Conservation (phyloP, 2,113 vertebrate genomes). For the Fregata magnificens region DNA sequence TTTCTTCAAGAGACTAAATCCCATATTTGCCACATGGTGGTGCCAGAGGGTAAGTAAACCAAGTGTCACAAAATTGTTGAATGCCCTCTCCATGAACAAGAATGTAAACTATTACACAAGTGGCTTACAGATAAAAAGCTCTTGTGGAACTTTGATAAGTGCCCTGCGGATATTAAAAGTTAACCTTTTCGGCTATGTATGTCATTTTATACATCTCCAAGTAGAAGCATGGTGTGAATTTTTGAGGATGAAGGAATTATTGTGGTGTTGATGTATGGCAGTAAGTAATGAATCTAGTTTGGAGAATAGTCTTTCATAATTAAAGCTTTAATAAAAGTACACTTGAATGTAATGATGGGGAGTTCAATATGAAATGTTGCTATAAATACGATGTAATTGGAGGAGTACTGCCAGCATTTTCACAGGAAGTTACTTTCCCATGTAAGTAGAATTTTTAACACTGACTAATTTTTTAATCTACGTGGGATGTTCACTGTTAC, state of each 20-base stretch:
- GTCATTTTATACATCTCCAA: not conserved
- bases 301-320: not conserved
- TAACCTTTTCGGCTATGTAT: not conserved
- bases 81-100: fast-evolving
- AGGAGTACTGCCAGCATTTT: not conserved
- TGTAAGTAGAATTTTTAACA: not conserved
- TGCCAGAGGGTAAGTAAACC: conserved; percentile 14
- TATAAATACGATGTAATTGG: not conserved
- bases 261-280: not conserved
- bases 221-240: not conserved
- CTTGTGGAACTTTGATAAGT: not conserved
- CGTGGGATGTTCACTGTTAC: not conserved
- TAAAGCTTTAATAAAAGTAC: not conserved
- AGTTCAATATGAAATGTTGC: not conserved
- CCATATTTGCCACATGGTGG: not conserved
- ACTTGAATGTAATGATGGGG: not conserved
- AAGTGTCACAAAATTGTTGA: not conserved
- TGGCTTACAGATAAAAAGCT: not conserved
- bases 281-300: not conserved
- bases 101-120: fast-evolving
- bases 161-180: not conserved
- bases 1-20: not conserved
- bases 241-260: not conserved
- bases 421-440: not conserved
- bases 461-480: not conserved